Percentiles rank a stretch among this genome's conserved stretches.
These are phyloP conservation scores for Pachydiplax longipennis DNA, from an alignment of 2,888 invertebrate species.

Conservation along the genomic window DNA sequence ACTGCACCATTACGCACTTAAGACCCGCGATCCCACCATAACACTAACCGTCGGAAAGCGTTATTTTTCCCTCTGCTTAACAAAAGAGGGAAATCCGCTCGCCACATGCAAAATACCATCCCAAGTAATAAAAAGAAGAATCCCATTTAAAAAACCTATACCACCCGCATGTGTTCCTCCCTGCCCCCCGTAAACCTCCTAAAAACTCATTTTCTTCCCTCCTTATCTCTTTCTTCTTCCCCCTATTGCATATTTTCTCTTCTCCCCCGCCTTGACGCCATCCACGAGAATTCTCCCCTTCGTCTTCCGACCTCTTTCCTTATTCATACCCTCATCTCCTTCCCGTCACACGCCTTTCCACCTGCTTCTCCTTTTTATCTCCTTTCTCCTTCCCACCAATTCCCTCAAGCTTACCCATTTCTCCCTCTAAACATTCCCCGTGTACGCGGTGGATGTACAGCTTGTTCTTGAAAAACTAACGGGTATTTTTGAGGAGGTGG, in stretches of 20 bases:
- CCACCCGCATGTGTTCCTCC: neutral
- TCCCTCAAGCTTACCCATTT: neutral
- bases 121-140: neutral
- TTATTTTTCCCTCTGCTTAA: neutral
- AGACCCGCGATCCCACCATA: neutral
- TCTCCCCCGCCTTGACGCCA: neutral
- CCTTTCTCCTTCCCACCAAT: neutral
- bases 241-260: neutral
- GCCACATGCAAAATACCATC: neutral
- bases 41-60: neutral
- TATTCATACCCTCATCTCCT: conserved; percentile 25
- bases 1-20: neutral
- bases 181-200: neutral
- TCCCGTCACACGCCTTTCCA: conserved; percentile 1
- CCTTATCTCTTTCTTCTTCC: neutral
- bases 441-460: neutral
- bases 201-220: neutral
- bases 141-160: neutral
- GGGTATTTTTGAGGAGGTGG: too few species aligned
- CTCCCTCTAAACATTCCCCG: neutral
- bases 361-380: conserved; percentile 10
- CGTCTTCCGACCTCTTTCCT: conserved; percentile 20
- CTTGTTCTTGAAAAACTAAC: too few species aligned
- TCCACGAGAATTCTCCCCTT: neutral
- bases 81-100: neutral